These are phyloP conservation scores for Epinotia ramella DNA, from an alignment of 2,888 invertebrate species.

Conservation along the genomic window DNA sequence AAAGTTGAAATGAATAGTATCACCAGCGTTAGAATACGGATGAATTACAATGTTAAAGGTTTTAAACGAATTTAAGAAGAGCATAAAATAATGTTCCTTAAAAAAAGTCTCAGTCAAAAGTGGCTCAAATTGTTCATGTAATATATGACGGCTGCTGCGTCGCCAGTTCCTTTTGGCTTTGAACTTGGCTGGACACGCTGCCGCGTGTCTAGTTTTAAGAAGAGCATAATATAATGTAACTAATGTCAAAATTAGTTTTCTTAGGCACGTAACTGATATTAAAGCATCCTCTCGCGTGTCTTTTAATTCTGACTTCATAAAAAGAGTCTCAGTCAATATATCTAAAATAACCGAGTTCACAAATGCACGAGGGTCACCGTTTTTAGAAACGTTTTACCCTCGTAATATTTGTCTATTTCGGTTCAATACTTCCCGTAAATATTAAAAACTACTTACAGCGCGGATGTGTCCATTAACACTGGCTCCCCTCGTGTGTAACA, in stretches of 20 bases:
- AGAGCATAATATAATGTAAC: neutral
- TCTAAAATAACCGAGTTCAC: slow-evolving; percentile 39
- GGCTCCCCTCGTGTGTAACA: slow-evolving; percentile 61
- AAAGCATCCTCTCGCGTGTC: neutral
- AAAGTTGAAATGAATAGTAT: too few species aligned
- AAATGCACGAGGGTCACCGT: slow-evolving; percentile 56
- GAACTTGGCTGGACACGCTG: too few species aligned
- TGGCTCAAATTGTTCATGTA: too few species aligned
- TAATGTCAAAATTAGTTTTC: neutral
- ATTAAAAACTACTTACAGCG: slow-evolving; percentile 80
- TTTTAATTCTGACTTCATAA: slow-evolving; percentile 18
- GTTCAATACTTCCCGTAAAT: slow-evolving; percentile 76
- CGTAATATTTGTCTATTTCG: slow-evolving; percentile 70
- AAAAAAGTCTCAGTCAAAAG: too few species aligned
- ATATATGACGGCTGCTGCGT: too few species aligned
- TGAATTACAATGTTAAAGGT: too few species aligned
- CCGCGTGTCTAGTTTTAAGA: too few species aligned
- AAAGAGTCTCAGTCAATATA: slow-evolving; percentile 31
- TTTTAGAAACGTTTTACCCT: slow-evolving; percentile 67
- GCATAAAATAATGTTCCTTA: too few species aligned
- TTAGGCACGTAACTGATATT: neutral
- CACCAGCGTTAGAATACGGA: too few species aligned
- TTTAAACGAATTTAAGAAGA: too few species aligned
- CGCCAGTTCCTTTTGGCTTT: too few species aligned
- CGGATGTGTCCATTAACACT: slow-evolving; percentile 82